phyloP scores from a whole-genome alignment of 2,888 invertebrate species.

The Sylvicola cinctus region DNA sequence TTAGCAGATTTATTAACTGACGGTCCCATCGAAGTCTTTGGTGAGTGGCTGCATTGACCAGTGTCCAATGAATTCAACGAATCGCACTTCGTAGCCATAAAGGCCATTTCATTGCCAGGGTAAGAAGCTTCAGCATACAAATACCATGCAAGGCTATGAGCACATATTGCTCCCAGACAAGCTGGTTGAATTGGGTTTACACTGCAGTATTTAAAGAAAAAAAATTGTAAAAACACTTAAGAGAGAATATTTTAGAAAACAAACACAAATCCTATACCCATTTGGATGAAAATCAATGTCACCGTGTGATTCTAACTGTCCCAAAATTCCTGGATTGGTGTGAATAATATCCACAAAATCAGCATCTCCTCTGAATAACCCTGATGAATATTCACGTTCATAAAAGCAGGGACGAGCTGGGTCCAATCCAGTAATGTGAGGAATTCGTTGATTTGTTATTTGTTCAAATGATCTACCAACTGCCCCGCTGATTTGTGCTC shows the following conservation, averaged over 20 bases:
- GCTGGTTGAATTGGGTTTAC: too few species aligned
- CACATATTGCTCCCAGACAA: too few species aligned
- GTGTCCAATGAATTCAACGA: conserved; percentile 17
- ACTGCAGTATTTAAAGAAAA: too few species aligned
- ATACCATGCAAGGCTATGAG: too few species aligned
- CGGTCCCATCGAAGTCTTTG: conserved; percentile 21
- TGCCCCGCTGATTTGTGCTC: conserved; percentile 5
- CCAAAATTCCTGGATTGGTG: not conserved
- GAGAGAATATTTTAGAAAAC: too few species aligned
- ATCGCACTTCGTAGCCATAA: conserved; percentile 19
- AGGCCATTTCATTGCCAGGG: conserved; percentile 20
- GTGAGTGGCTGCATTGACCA: conserved; percentile 15
- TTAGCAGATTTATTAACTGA: conserved; percentile 14
- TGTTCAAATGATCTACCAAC: conserved; percentile 5
- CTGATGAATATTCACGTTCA: not conserved
- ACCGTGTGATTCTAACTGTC: not conserved
- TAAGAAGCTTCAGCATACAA: conserved; percentile 21
- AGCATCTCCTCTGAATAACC: conserved; percentile 4
- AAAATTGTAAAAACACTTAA: too few species aligned
- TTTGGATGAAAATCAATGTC: not conserved
- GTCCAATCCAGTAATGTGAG: conserved; percentile 5
- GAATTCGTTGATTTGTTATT: conserved; percentile 4
- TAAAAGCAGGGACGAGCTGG: conserved; percentile 2
- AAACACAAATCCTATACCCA: too few species aligned
- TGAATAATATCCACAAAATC: conserved; percentile 4